Percentiles rank a stretch among this genome's conserved stretches.
Evolutionary conservation across 2,888 invertebrate species (phyloP).

Genomic region (Candidula unifasciata): DNA sequence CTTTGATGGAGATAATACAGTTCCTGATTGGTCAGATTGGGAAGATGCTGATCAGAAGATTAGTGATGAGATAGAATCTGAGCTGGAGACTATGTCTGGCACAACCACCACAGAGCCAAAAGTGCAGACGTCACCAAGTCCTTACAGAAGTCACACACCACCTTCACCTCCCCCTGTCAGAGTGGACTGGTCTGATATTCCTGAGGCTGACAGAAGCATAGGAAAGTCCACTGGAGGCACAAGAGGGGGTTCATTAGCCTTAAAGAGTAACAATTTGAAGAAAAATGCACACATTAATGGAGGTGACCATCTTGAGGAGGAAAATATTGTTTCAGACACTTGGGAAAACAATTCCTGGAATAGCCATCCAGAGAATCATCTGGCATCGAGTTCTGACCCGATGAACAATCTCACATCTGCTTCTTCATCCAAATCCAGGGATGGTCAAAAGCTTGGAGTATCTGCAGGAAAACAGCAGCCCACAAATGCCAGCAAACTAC

Average conservation of each 20-base stretch:
- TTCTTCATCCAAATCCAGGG: background rate
- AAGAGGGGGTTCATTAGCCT: background rate
- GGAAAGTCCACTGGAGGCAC: background rate
- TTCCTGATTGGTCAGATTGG: conserved; percentile 50
- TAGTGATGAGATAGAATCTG: conserved; percentile 51
- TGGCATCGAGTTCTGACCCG: background rate
- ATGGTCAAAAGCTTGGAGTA: conserved; percentile 37
- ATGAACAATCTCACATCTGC: background rate
- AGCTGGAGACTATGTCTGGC: conserved; percentile 41
- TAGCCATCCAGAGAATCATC: background rate
- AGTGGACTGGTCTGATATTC: conserved; percentile 47
- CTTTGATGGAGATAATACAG: background rate
- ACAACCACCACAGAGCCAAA: conserved; percentile 5
- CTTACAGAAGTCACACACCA: conserved; percentile 45
- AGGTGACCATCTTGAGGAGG: background rate
- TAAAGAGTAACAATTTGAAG: background rate
- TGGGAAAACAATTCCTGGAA: conserved; percentile 10
- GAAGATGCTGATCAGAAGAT: conserved; percentile 48
- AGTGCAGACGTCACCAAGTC: conserved; percentile 54
- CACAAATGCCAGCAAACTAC: conserved; percentile 19
- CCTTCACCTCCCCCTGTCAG: conserved; percentile 42
- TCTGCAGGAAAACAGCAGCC: background rate
- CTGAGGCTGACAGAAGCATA: background rate
- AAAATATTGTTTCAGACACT: background rate
- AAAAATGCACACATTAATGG: background rate